phyloP scores from a whole-genome alignment of 2,113 vertebrate species.

The Talpa occidentalis region DNA sequence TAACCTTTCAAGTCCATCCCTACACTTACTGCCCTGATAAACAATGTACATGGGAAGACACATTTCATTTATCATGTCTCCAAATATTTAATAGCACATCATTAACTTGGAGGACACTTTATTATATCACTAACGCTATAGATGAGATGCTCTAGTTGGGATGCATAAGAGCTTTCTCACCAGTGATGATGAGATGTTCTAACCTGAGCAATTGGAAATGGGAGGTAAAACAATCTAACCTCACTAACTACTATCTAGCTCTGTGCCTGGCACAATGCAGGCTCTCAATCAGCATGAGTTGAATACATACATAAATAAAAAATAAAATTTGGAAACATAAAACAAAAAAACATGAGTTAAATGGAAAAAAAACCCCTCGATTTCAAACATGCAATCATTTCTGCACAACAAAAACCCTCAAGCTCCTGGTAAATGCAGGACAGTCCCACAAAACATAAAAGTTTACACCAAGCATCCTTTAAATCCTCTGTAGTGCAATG shows the following conservation, averaged over 20 bases:
- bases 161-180: not conserved
- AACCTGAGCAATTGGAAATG: not conserved
- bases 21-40: not conserved
- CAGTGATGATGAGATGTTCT: not conserved
- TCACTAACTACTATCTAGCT: not conserved
- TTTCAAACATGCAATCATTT: conserved; percentile 19
- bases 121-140: not conserved
- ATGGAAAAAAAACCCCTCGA: not conserved
- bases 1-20: not conserved
- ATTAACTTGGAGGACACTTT: not conserved
- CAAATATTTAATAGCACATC: not conserved
- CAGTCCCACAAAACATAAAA: not conserved
- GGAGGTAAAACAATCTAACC: not conserved
- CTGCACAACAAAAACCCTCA: not conserved
- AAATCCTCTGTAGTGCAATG: not conserved
- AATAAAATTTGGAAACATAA: conserved; percentile 25
- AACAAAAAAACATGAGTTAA: not conserved
- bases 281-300: not conserved
- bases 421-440: not conserved
- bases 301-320: not conserved
- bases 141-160: not conserved
- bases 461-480: not conserved
- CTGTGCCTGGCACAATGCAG: not conserved
- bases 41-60: not conserved
- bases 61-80: conserved; percentile 27